Base-by-base conservation (phyloP, 2,797 vertebrate genomes). In the Megaceryle alcyon region DNA sequence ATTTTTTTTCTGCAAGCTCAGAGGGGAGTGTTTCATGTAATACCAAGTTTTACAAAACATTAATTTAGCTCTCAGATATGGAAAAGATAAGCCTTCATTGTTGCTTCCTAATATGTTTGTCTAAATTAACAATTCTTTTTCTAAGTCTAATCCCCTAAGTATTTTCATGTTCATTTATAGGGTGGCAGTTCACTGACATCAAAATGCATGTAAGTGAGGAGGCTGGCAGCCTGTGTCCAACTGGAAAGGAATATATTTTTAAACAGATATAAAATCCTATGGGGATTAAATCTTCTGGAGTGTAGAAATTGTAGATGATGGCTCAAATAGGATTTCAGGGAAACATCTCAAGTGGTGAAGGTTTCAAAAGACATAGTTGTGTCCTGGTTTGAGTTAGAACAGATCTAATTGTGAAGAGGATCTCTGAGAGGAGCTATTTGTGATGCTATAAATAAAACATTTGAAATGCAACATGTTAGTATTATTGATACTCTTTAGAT, bases 41-140 rank as follows among this genome's bases (percentile, higher is more conserved):
- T 64, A 65, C 17, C 14, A 37, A 71, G 75, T 88, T 95, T 92
- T 69, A 73, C 54, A 91, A 96, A 91, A 85, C 66, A 81, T 71
- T 92, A 1, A 76, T 92, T 90, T 88, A 90, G 39, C 66, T 94
- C 87, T 86, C 87, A 87, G 43, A 16, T 56, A 66, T 6, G 64
- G 64, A 85, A 65, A 60, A 63, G 35, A 56, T 63, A 33, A 33
- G 33, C 9, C 37, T 82, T 92, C 37, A 19, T 63, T 88, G 64
- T 82, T 91, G 43, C 43, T 81, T 66, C 63, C n/a, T 72, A 66
- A 76, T 83, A 22, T 66, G 31, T 79, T 94, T 90, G 35, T 83
- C 65, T 95, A 87, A 88, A 88, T 72, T 63, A 81, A 93, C 86
- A 37, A 64, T 79, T 54, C 25, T 41, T 93, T 69, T 88, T 72